Evolutionary conservation across 2,888 invertebrate genomes (phyloP).

Genomic region (Luperina nickerlii): DNA sequence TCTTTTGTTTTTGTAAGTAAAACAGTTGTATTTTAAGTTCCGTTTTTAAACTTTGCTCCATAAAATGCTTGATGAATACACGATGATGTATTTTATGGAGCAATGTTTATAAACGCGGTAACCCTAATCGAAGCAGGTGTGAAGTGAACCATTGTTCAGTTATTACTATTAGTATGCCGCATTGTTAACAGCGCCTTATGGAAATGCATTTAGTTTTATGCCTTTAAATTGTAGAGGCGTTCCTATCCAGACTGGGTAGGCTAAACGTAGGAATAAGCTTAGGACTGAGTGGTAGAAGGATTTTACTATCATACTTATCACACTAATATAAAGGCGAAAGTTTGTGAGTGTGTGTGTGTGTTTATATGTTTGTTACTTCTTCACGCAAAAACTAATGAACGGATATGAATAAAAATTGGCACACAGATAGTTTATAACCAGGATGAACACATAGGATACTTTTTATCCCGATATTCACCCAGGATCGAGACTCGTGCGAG

Average conservation of each 20-base stretch:
- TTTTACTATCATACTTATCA: not conserved
- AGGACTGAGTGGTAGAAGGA: not conserved
- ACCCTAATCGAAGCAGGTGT: slow-evolving; percentile 71
- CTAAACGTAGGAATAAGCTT: not conserved
- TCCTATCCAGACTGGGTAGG: not conserved
- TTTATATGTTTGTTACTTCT: too few relatives aligned
- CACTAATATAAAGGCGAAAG: too few relatives aligned
- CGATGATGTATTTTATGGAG: not conserved
- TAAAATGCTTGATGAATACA: not conserved
- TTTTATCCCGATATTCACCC: too few relatives aligned
- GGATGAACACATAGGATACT: too few relatives aligned
- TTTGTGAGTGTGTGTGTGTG: too few relatives aligned
- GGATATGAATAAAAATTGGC: too few relatives aligned
- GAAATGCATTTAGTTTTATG: slow-evolving; percentile 41
- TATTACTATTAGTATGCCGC: slow-evolving; percentile 54
- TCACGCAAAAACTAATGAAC: too few relatives aligned
- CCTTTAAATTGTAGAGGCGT: slow-evolving; percentile 24
- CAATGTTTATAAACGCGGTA: slow-evolving; percentile 28
- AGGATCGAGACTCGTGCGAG: too few relatives aligned
- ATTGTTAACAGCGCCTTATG: slow-evolving; percentile 50
- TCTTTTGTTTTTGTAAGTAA: not conserved
- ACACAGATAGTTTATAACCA: too few relatives aligned
- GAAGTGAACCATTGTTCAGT: slow-evolving; percentile 73
- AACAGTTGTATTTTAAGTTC: not conserved
- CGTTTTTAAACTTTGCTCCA: not conserved